A percentile compares a stretch with the other conserved stretches of the same genome.
phyloP scores from a whole-genome alignment of 2,113 vertebrate species.

The Bagarius yarrelli region DNA sequence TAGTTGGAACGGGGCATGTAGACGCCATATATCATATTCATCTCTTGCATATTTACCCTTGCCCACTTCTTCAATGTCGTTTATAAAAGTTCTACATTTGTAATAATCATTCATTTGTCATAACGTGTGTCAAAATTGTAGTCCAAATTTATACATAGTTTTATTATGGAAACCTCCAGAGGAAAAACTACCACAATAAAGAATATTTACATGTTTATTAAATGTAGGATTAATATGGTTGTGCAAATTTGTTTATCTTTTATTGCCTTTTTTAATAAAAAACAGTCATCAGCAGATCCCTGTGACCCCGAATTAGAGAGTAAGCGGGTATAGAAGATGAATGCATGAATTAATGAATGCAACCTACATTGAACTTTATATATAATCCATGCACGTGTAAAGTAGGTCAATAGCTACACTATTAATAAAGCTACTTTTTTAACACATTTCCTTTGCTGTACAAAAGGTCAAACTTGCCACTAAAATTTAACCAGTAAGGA shows the following conservation, averaged over 20 bases:
- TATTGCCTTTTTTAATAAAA: no score
- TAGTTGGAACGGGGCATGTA: no score
- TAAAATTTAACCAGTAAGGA: background rate
- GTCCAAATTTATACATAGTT: background rate
- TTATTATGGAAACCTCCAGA: background rate
- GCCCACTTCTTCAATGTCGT: background rate
- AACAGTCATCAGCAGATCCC: no score
- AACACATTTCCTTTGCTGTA: background rate
- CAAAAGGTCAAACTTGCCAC: background rate
- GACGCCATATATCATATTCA: no score
- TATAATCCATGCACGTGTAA: background rate
- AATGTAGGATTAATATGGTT: conserved; percentile 22
- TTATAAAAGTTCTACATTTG: background rate
- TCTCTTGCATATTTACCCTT: background rate
- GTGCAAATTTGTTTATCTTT: no score
- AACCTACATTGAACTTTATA: background rate
- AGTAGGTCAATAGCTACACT: background rate
- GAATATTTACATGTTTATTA: background rate
- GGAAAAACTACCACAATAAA: background rate
- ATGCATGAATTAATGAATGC: no score
- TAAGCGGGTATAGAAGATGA: no score
- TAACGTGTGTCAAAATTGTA: no score
- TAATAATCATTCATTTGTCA: no score
- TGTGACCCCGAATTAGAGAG: no score
- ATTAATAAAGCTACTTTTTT: background rate